Evolutionary conservation across 2,888 invertebrate genomes (phyloP).

Genomic region (Graphium colonna): DNA sequence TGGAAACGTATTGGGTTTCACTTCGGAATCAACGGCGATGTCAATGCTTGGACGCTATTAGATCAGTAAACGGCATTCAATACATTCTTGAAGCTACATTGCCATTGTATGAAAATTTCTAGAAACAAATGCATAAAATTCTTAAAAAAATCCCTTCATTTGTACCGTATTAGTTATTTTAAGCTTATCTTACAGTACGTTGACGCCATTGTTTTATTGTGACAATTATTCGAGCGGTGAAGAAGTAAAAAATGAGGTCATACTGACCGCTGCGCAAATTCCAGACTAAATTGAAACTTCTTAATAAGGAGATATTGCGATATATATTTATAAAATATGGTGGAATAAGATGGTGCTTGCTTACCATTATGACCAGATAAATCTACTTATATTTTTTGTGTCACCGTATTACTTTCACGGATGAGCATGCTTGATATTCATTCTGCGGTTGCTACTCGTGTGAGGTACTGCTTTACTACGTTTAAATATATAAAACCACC

Average conservation of each 20-base stretch:
- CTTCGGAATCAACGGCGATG: slow-evolving; percentile 8
- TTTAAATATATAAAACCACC: no score
- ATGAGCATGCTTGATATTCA: no score
- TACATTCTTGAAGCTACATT: slow-evolving; percentile 14
- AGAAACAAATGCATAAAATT: neutral
- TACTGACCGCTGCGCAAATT: neutral
- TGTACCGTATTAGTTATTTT: neutral
- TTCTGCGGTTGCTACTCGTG: no score
- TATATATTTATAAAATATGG: no score
- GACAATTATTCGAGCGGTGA: neutral
- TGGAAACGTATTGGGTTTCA: slow-evolving; percentile 19
- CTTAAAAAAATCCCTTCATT: neutral
- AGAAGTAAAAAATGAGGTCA: neutral
- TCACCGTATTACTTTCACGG: no score
- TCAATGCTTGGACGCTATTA: slow-evolving; percentile 17
- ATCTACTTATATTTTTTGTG: no score
- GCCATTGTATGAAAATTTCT: slow-evolving; percentile 11
- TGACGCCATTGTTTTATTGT: neutral
- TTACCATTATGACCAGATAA: no score
- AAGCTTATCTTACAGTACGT: neutral
- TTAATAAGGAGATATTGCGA: no score
- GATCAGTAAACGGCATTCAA: slow-evolving; percentile 6
- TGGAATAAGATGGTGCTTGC: no score
- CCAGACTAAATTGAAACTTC: neutral
- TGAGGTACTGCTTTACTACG: no score